phyloP scores from a whole-genome alignment of 2,797 vertebrate species.

The Oreonectes daqikongensis region DNA sequence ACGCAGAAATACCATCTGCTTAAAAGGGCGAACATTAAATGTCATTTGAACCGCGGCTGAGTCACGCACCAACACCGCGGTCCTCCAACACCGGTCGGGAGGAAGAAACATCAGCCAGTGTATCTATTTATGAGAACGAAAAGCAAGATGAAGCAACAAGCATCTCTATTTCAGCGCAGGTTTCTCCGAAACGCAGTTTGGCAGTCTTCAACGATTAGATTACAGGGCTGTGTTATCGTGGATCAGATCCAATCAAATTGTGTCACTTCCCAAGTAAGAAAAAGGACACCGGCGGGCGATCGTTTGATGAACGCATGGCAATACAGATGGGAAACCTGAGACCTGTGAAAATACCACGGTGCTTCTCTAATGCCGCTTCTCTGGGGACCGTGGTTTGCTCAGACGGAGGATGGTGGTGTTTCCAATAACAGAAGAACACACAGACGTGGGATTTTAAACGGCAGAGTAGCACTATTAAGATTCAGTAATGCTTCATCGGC shows the following conservation, averaged over 20 bases:
- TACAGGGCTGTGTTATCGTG: conserved; percentile 49
- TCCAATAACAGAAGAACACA: conserved; percentile 29
- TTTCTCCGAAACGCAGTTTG: conserved; percentile 13
- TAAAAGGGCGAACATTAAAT: conserved; percentile 34
- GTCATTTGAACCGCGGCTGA: conserved; percentile 21
- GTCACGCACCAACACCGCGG: conserved; percentile 31
- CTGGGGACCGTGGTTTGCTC: conserved; percentile 14
- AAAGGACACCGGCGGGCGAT: conserved; percentile 27
- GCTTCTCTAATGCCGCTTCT: not conserved
- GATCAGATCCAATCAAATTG: conserved; percentile 55
- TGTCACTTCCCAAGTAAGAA: conserved; percentile 51
- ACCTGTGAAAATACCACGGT: not conserved
- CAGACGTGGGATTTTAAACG: conserved; percentile 18
- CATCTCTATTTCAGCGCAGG: conserved; percentile 1
- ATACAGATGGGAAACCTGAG: conserved; percentile 40
- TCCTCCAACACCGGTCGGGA: conserved; percentile 7
- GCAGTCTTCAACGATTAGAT: conserved; percentile 52
- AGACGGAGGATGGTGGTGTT: not conserved
- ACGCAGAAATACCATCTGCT: conserved; percentile 51
- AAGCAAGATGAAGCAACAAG: conserved; percentile 9
- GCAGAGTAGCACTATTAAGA: conserved; percentile 1
- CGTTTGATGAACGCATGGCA: conserved; percentile 23
- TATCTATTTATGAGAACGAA: conserved; percentile 11
- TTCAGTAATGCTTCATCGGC: not conserved
- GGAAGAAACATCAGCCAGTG: not conserved